phyloP scores from a whole-genome alignment of 2,888 invertebrate genomes.

The Lasioglossum marginatum region DNA sequence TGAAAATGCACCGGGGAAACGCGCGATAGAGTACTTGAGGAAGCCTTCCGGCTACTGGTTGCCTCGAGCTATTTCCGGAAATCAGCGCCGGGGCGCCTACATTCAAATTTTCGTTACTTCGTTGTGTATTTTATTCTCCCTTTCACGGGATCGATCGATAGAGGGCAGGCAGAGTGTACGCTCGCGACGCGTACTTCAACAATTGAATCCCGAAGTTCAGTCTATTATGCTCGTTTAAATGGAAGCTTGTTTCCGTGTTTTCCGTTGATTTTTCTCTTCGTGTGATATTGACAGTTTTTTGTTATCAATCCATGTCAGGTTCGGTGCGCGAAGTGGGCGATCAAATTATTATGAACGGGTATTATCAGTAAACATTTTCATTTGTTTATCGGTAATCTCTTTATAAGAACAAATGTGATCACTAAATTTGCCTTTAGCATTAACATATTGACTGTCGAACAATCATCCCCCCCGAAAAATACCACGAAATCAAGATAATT shows the following conservation, averaged over 20 bases:
- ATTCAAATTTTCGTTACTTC: conserved; percentile 35
- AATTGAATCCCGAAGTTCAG: not conserved
- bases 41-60: conserved; percentile 42
- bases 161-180: not conserved
- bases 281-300: not conserved
- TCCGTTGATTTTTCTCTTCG: not conserved
- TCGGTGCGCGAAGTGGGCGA: not conserved
- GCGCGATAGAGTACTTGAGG: conserved; percentile 39
- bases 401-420: not conserved
- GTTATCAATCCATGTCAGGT: not conserved
- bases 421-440: not conserved
- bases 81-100: conserved; percentile 24
- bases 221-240: not conserved
- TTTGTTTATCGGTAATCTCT: not conserved
- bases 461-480: too few relatives aligned
- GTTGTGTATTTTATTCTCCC: conserved; percentile 12
- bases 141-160: not conserved
- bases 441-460: too few relatives aligned
- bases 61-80: conserved; percentile 42
- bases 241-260: not conserved
- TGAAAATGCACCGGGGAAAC: conserved; percentile 44
- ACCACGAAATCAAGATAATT: too few relatives aligned
- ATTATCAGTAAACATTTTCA: not conserved
- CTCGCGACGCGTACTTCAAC: not conserved
- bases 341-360: not conserved